phyloP scores from a whole-genome alignment of 2,113 vertebrate species.

The Cynocephalus volans region DNA sequence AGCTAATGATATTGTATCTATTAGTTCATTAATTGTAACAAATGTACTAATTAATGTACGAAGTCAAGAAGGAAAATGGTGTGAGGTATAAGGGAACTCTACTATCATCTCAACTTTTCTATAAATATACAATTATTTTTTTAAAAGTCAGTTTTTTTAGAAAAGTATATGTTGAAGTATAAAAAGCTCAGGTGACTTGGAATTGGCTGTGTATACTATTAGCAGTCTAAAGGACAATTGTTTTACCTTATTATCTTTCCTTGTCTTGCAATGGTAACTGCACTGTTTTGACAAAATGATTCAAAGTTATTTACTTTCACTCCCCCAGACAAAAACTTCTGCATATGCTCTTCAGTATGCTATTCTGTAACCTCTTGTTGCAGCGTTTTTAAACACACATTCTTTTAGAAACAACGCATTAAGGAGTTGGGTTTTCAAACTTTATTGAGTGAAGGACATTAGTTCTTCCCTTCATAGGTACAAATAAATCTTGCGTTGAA shows the following conservation, averaged over 20 bases:
- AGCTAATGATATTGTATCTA: background rate
- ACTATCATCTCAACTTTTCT: background rate
- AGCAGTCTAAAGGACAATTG: background rate
- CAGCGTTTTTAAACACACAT: slow-evolving; percentile 70
- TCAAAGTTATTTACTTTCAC: slow-evolving; percentile 64
- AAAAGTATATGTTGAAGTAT: slow-evolving; percentile 3
- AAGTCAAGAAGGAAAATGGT: background rate
- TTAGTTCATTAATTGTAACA: background rate
- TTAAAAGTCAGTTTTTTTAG: background rate
- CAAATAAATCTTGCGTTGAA: slow-evolving; percentile 66
- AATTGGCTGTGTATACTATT: background rate
- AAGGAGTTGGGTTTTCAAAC: slow-evolving; percentile 50
- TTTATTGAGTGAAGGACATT: slow-evolving; percentile 36
- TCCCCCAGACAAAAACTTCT: slow-evolving; percentile 44
- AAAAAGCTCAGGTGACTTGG: slow-evolving; percentile 18
- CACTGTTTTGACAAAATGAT: slow-evolving; percentile 59
- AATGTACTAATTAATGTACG: background rate
- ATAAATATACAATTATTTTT: background rate
- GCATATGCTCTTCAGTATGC: background rate
- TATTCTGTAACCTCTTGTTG: slow-evolving; percentile 46
- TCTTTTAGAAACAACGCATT: slow-evolving; percentile 61
- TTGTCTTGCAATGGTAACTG: background rate
- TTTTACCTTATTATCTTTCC: slow-evolving; percentile 8
- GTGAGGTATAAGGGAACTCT: background rate
- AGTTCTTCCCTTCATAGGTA: slow-evolving; percentile 18